phyloP scores from a whole-genome alignment of 2,797 vertebrate genomes.

The Alexandromys oeconomus region DNA sequence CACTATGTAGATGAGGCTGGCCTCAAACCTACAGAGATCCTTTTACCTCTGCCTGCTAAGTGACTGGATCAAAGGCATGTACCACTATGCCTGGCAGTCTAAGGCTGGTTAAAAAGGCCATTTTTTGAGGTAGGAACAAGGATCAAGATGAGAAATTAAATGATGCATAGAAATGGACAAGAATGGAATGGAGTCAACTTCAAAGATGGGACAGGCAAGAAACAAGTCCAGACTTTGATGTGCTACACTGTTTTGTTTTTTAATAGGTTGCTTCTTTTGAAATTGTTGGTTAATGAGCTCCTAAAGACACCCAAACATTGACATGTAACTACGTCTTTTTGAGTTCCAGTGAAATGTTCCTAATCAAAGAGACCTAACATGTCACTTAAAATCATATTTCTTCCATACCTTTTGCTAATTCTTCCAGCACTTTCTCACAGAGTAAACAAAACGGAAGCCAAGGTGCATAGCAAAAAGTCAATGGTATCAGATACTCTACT shows the following conservation, averaged over 20 bases:
- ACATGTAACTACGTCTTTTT: slow-evolving; percentile 24
- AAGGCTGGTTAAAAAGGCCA: background rate
- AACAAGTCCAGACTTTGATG: background rate
- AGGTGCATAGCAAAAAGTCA: slow-evolving; percentile 34
- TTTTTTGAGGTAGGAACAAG: slow-evolving; percentile 16
- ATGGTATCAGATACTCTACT: background rate
- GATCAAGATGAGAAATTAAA: background rate
- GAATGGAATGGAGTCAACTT: background rate
- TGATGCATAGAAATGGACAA: background rate
- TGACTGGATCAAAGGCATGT: background rate
- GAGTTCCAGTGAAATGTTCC: slow-evolving; percentile 7
- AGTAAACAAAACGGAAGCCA: slow-evolving; percentile 44
- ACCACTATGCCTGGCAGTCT: background rate
- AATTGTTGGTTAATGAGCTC: background rate
- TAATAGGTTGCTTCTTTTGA: background rate
- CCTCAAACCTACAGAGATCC: background rate
- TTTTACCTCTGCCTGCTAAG: background rate
- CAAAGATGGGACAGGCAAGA: background rate
- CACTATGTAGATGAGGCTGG: background rate
- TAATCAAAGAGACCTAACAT: slow-evolving; percentile 4
- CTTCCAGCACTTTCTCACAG: slow-evolving; percentile 6
- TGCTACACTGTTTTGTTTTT: background rate
- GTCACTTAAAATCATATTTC: background rate
- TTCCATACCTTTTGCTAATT: slow-evolving; percentile 35
- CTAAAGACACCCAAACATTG: background rate